These are phyloP conservation scores for Tinea pellionella DNA, from an alignment of 2,888 invertebrate species.

Conservation along the genomic window DNA sequence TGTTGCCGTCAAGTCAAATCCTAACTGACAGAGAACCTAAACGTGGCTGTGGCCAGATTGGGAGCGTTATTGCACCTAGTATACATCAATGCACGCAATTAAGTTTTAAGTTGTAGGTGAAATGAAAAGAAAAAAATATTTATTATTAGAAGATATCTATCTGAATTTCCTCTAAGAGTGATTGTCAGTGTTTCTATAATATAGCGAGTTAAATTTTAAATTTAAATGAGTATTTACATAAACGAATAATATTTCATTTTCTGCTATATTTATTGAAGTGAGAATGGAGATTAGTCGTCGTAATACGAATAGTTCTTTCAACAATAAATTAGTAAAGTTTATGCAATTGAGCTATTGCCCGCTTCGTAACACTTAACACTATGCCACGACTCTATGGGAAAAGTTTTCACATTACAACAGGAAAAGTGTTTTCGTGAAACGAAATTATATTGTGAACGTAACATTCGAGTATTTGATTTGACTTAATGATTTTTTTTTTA, in stretches of 20 bases:
- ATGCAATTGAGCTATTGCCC: constrained; percentile 5
- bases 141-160: too few species aligned
- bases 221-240: background rate
- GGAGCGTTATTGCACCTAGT: too few species aligned
- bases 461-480: background rate
- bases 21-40: too few species aligned
- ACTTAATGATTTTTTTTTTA: background rate
- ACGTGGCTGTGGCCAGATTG: too few species aligned
- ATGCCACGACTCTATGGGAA: constrained; percentile 8
- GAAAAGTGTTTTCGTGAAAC: constrained; percentile 4
- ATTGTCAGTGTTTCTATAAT: background rate
- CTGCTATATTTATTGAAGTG: background rate
- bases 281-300: constrained; percentile 3
- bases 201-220: background rate
- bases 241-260: background rate
- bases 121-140: too few species aligned
- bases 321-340: constrained; percentile 13
- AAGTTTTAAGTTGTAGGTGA: too few species aligned
- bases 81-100: too few species aligned
- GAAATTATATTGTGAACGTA: background rate
- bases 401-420: constrained; percentile 13
- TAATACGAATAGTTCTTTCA: constrained; percentile 8
- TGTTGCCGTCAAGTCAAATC: too few species aligned
- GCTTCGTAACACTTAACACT: background rate
- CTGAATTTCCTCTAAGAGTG: too few species aligned